Percentiles rank a stretch among this genome's conserved stretches.
Evolutionary conservation across 2,113 vertebrate species (phyloP).

Genomic region (Cyphotilapia sp.): DNA sequence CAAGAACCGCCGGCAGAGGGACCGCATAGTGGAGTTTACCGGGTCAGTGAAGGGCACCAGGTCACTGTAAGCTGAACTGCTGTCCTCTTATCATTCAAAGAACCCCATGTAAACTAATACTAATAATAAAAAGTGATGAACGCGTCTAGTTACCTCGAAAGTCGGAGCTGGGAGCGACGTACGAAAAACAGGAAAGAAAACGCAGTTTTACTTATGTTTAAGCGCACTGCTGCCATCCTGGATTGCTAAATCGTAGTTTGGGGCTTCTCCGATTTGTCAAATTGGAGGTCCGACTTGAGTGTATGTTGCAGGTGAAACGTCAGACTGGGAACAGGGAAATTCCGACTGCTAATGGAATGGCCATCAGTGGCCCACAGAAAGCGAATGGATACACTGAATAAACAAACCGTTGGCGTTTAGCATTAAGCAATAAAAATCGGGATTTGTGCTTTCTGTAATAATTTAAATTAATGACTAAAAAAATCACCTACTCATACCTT

Average conservation of each 20-base stretch:
- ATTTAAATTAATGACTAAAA: background rate
- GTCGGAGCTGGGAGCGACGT: background rate
- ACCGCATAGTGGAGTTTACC: conserved; percentile 61
- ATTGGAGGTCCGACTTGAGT: rapidly evolving
- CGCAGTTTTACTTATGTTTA: background rate
- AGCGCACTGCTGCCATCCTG: background rate
- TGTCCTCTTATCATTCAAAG: background rate
- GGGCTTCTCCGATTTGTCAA: background rate
- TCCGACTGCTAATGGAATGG: background rate
- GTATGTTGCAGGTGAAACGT: background rate
- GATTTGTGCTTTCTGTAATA: background rate
- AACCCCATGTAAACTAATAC: background rate
- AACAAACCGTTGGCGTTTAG: background rate
- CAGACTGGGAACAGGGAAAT: background rate
- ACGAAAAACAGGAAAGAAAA: background rate
- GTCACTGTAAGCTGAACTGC: background rate
- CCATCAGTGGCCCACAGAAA: background rate
- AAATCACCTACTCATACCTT: background rate
- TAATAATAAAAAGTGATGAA: background rate
- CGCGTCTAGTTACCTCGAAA: background rate
- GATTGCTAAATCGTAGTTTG: background rate
- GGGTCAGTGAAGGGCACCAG: background rate
- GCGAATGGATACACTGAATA: background rate
- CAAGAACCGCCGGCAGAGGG: conserved; percentile 83
- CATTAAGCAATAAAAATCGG: background rate